Evolutionary conservation across 1,140 invertebrate genomes (phyloP).

Genomic region (Mactra quadrangularis): DNA sequence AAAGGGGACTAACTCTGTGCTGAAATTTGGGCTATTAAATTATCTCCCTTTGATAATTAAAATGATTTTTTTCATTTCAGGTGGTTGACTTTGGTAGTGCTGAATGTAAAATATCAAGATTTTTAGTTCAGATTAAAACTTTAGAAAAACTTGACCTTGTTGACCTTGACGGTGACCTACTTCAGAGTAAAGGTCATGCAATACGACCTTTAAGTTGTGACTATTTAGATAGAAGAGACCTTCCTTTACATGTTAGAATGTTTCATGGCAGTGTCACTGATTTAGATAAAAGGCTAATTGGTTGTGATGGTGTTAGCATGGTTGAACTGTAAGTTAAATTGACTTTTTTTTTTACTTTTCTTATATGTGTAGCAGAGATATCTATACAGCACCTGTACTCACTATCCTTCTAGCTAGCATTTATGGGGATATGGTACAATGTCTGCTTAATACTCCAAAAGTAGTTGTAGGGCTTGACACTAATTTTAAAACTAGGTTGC

Average conservation of each 20-base stretch:
- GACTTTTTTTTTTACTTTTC: background rate
- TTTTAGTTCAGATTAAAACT: constrained; percentile 87
- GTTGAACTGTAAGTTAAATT: constrained; percentile 89
- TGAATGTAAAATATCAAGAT: constrained; percentile 89
- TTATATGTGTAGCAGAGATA: background rate
- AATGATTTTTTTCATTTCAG: no score
- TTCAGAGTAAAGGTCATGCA: constrained; percentile 77
- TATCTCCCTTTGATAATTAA: no score
- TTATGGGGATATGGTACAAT: no score
- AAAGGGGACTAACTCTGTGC: no score
- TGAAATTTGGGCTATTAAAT: no score
- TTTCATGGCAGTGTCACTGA: constrained; percentile 87
- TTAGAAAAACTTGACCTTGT: constrained; percentile 87
- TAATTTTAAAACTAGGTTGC: no score
- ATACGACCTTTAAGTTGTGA: constrained; percentile 73
- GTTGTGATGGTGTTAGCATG: constrained; percentile 88
- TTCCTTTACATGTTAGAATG: constrained; percentile 82
- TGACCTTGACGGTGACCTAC: constrained; percentile 87
- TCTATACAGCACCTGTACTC: no score
- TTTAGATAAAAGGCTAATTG: constrained; percentile 85
- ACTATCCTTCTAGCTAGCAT: no score
- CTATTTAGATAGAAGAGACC: constrained; percentile 69
- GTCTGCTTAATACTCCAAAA: no score
- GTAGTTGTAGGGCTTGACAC: no score
- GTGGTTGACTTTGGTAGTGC: constrained; percentile 93